These are phyloP conservation scores for Caenorhabditis panamensis DNA, from an alignment of 2,888 invertebrate genomes.

Conservation along the genomic window DNA sequence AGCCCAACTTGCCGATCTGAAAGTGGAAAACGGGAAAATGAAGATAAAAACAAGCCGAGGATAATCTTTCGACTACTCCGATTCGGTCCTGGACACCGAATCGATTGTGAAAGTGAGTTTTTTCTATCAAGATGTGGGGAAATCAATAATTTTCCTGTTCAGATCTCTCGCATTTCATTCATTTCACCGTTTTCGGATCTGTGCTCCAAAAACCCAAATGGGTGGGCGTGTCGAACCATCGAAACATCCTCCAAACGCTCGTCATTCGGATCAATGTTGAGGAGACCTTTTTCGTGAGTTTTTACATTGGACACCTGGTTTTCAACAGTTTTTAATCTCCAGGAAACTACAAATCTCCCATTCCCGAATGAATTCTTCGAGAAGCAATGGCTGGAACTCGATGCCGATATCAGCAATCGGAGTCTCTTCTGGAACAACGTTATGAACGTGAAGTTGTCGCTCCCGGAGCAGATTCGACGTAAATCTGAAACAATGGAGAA, in stretches of 20 bases:
- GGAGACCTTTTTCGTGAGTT: constrained; percentile 71
- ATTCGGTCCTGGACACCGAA: constrained; percentile 11
- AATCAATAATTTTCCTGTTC: not conserved
- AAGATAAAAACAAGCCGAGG: constrained; percentile 12
- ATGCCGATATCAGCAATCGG: constrained; percentile 60
- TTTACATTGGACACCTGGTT: not conserved
- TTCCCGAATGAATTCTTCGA: constrained; percentile 72
- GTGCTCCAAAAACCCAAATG: constrained; percentile 63
- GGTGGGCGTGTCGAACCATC: constrained; percentile 46
- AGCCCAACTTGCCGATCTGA: not conserved
- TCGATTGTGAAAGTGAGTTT: constrained; percentile 30
- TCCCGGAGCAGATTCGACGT: constrained; percentile 65
- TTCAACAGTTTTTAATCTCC: not conserved
- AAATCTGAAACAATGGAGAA: constrained; percentile 35
- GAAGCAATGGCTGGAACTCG: constrained; percentile 64
- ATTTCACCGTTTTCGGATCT: constrained; percentile 65
- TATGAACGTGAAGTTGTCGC: constrained; percentile 64
- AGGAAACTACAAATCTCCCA: constrained; percentile 65
- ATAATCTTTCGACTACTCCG: constrained; percentile 3
- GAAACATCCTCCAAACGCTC: constrained; percentile 65
- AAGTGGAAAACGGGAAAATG: not conserved
- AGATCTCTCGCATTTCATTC: constrained; percentile 65
- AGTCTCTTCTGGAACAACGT: constrained; percentile 72
- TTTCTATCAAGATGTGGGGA: too few species aligned
- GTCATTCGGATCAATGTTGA: constrained; percentile 72